Evolutionary conservation across 2,113 vertebrate genomes (phyloP), one percentile per base, ranked within the genome.

Genomic region (Pungitius pungitius): DNA sequence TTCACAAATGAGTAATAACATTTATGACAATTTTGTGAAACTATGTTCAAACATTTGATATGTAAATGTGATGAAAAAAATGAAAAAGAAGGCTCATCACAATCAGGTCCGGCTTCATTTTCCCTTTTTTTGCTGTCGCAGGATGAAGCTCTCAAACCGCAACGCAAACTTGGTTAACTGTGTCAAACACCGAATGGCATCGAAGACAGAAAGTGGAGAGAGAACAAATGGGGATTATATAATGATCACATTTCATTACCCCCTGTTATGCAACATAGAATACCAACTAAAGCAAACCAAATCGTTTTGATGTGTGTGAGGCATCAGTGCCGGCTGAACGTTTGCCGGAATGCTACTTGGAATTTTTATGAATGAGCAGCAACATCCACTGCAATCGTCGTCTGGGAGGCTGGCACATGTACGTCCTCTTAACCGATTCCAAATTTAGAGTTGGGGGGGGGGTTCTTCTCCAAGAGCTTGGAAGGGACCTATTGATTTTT

Each of bases 211-310:
- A 85, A 30, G 68, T 37, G 73, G 67, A 84, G 80, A 83, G 74
- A 85, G 74, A 88, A 80, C 81, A 89, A 91, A 89, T 75, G 88
- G 84, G 84, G 82, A 87, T 92, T 91, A 90, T 82, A 90, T 89
- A 93, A 91, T 81, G 77, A 87, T 89, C 85, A 89, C 86, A 88
- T 91, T 90, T 90, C 80, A 91, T 92, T 91, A 88, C 80, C 71
- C 87, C 78, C 85, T 79, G 78, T 88, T 90, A 89, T 84, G 81
- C 88, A 87, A 85, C 82, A 85, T 81, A 91, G 88, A 88, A 88
- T 80, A 90, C 77, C 86, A 90, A 89, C 81, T 82, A 90, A 89
- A 88, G 89, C 86, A 91, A 92, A 90, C 80, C 61, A 73, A 89
- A 88, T 77, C 81, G 80, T 78, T 87, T 67, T 84, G 84, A 91